phyloP scores from a whole-genome alignment of 2,797 vertebrate genomes.

The Muscicapa striata region DNA sequence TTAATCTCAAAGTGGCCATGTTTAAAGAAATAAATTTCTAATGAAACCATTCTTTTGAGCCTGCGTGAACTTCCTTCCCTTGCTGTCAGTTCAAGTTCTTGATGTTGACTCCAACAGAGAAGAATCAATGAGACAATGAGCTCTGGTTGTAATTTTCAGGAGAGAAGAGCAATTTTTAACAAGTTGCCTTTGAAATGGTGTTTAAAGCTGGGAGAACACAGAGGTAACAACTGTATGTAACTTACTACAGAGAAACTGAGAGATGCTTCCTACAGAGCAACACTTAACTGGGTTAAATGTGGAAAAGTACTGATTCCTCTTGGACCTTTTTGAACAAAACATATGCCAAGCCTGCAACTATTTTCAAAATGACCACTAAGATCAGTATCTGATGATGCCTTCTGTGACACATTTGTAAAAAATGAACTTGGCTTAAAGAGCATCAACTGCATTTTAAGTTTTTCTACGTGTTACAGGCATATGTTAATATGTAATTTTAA shows the following conservation, averaged over 20 bases:
- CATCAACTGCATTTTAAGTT: neutral
- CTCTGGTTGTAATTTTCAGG: neutral
- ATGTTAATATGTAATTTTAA: neutral
- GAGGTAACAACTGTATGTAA: fast-evolving
- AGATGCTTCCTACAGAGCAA: neutral
- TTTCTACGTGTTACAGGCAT: neutral
- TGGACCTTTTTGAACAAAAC: neutral
- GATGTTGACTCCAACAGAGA: neutral
- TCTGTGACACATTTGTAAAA: neutral
- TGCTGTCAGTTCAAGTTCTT: neutral
- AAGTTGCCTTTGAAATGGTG: neutral
- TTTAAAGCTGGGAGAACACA: neutral
- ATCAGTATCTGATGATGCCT: neutral
- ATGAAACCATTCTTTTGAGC: constrained; percentile 5
- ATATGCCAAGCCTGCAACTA: neutral
- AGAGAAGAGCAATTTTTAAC: neutral
- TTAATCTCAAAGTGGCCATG: constrained; percentile 52
- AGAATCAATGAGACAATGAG: neutral
- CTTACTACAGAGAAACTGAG: neutral
- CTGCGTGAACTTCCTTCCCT: neutral
- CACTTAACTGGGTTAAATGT: neutral
- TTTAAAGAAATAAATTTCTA: constrained; percentile 69
- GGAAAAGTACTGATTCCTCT: neutral
- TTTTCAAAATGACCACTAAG: neutral
- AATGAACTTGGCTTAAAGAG: neutral